These are phyloP conservation scores for Amyelois transitella DNA, from an alignment of 1,140 invertebrate species.

Conservation along the genomic window DNA sequence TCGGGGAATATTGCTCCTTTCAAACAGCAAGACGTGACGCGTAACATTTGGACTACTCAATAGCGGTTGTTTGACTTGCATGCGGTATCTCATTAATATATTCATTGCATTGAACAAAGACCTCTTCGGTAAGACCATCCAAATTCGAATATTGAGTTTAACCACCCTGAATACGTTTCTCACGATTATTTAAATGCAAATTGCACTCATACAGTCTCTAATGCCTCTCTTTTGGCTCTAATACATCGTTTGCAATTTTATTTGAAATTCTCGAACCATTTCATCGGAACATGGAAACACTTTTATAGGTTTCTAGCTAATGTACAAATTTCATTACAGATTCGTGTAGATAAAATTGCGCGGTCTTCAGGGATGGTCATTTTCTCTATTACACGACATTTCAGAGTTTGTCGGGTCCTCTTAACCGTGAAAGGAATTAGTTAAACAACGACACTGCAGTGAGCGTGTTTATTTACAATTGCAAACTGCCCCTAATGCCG, in stretches of 20 bases:
- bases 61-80: constrained; percentile 3
- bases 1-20: not conserved
- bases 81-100: constrained; percentile 15
- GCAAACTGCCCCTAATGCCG: constrained; percentile 47
- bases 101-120: constrained; percentile 1
- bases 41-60: constrained; percentile 4
- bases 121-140: constrained; percentile 27
- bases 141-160: constrained; percentile 47
- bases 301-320: constrained; percentile 43
- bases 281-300: constrained; percentile 42
- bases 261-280: constrained; percentile 26
- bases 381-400: constrained; percentile 25
- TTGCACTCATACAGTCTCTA: constrained; percentile 38
- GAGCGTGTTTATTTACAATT: constrained; percentile 57
- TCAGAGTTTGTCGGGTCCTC: constrained; percentile 28
- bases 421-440: constrained; percentile 60
- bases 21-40: constrained; percentile 1
- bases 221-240: constrained; percentile 26
- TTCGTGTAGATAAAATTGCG: constrained; percentile 45
- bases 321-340: constrained; percentile 55
- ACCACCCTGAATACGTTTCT: not conserved
- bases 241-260: constrained; percentile 54
- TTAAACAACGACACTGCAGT: constrained; percentile 46
- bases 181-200: constrained; percentile 44
- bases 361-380: constrained; percentile 33